phyloP scores from a whole-genome alignment of 2,797 vertebrate species.

The Eupleurogrammus muticus region DNA sequence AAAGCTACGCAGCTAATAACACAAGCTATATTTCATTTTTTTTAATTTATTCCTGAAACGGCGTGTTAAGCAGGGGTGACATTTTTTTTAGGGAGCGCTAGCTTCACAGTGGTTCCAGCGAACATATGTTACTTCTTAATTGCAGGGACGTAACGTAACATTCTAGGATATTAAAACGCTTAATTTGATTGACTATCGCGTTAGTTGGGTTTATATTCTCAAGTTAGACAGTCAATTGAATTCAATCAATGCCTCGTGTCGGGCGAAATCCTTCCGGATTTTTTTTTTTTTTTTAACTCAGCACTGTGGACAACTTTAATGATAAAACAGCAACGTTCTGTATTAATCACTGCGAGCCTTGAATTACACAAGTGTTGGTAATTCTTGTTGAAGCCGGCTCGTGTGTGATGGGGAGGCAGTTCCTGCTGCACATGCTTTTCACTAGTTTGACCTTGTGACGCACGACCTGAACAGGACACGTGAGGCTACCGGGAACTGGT shows the following conservation, averaged over 20 bases:
- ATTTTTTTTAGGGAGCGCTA: not conserved
- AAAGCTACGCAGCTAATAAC: fast-evolving
- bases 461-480: slow-evolving; percentile 74
- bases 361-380: fast-evolving
- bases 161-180: not conserved
- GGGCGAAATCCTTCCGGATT: not conserved
- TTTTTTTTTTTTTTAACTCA: fast-evolving
- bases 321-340: too few relatives aligned
- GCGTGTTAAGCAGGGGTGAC: not conserved
- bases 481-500: slow-evolving; percentile 53
- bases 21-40: not conserved
- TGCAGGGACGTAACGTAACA: slow-evolving; percentile 29
- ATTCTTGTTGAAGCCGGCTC: not conserved
- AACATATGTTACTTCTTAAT: not conserved
- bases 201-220: fast-evolving
- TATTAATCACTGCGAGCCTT: fast-evolving
- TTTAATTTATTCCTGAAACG: not conserved
- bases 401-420: slow-evolving; percentile 31
- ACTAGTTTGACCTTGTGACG: slow-evolving; percentile 86
- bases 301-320: not conserved
- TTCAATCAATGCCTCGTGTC: not conserved
- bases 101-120: slow-evolving; percentile 1
- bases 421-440: slow-evolving; percentile 63
- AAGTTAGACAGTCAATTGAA: not conserved
- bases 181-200: too few relatives aligned